phyloP scores from a whole-genome alignment of 2,113 vertebrate genomes.

The Daubentonia madagascariensis region DNA sequence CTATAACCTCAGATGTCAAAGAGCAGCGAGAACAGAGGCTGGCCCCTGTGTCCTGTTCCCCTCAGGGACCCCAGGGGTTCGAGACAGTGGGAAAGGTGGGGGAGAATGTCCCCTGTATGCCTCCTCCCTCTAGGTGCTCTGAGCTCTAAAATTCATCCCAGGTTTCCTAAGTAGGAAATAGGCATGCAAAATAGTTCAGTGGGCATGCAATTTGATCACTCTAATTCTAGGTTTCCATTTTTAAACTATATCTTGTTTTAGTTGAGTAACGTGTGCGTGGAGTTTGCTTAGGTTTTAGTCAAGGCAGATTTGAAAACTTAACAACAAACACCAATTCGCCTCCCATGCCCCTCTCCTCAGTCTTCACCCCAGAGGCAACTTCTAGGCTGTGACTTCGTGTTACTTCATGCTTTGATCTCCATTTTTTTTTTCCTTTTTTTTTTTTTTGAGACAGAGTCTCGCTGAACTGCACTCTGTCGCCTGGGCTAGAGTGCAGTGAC shows the following conservation, averaged over 20 bases:
- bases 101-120: too few relatives aligned
- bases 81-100: not conserved
- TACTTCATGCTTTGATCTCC: not conserved
- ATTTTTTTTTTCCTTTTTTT: not conserved
- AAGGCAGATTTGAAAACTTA: not conserved
- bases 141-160: not conserved
- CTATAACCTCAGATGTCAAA: not conserved
- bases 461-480: not conserved
- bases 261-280: not conserved
- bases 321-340: not conserved
- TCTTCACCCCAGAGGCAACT: not conserved
- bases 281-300: not conserved
- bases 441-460: not conserved
- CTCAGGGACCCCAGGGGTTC: not conserved
- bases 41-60: not conserved
- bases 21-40: not conserved
- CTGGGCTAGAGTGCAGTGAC: not conserved
- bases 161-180: not conserved
- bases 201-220: not conserved
- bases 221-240: not conserved
- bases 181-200: not conserved
- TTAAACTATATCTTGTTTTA: not conserved
- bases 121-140: not conserved
- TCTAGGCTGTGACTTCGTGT: not conserved
- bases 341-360: too few relatives aligned